These are phyloP conservation scores for Phortica magna DNA, from an alignment of 2,888 invertebrate genomes.

Conservation along the genomic window DNA sequence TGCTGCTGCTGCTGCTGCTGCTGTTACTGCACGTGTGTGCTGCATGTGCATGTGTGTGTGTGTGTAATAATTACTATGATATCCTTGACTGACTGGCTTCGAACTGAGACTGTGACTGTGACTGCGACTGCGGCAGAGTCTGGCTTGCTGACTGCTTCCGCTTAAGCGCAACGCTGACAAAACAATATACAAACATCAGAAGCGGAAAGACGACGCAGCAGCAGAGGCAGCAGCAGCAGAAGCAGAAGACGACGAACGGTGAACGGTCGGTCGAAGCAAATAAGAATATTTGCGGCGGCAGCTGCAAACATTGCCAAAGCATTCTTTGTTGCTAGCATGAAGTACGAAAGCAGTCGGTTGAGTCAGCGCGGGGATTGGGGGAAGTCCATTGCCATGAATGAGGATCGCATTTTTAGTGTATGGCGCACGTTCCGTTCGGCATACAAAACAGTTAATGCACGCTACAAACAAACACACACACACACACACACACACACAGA, in stretches of 20 bases:
- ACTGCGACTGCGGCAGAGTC: conserved; percentile 16
- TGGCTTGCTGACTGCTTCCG: conserved; percentile 54
- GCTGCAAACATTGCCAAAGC: conserved; percentile 59
- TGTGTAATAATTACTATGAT: conserved; percentile 61
- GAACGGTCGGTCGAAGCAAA: conserved; percentile 23
- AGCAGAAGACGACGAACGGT: background rate
- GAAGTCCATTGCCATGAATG: conserved; percentile 13
- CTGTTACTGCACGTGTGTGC: background rate
- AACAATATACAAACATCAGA: conserved; percentile 13
- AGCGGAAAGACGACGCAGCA: conserved; percentile 26
- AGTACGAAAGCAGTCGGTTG: background rate
- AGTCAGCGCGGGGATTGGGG: conserved; percentile 28
- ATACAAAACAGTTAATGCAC: conserved; percentile 61
- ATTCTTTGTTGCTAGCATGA: conserved; percentile 12
- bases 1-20: conserved; percentile 18
- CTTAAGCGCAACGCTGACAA: conserved; percentile 45
- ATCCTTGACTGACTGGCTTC: conserved; percentile 32
- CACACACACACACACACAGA: conserved; percentile 11
- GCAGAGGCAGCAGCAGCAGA: background rate
- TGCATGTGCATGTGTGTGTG: conserved; percentile 12
- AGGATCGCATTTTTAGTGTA: conserved; percentile 44
- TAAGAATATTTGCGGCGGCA: conserved; percentile 37
- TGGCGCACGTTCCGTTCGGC: conserved; percentile 59
- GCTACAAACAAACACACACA: conserved; percentile 9
- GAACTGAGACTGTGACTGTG: background rate